Conservation (phyloP, 1,140 invertebrate species). For the Listronotus bonariensis region DNA sequence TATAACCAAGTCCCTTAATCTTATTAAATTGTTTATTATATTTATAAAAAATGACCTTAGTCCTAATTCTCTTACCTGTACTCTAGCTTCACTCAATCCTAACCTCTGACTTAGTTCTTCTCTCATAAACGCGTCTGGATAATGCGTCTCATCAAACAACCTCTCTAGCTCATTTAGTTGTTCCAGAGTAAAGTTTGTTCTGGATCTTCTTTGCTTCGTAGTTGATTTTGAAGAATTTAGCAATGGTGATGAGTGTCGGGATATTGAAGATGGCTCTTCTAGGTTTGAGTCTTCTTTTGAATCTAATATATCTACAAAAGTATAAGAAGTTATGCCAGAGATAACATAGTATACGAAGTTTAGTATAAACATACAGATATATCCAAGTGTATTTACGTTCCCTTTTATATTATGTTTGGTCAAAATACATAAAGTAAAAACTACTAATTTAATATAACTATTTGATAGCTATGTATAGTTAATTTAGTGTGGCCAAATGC, state of each 20-base stretch:
- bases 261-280: conserved; percentile 39
- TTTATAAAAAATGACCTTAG: too few species aligned
- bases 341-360: neutral
- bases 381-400: too few species aligned
- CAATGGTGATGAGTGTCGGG: conserved; percentile 31
- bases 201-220: conserved; percentile 81
- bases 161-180: conserved; percentile 88
- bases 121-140: conserved; percentile 93
- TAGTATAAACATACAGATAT: too few species aligned
- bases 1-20: too few species aligned
- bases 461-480: too few species aligned
- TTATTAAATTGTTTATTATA: too few species aligned
- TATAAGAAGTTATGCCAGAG: neutral
- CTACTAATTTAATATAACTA: too few species aligned
- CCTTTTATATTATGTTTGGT: too few species aligned
- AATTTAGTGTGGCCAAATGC: too few species aligned
- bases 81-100: conserved; percentile 89
- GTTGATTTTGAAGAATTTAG: conserved; percentile 48
- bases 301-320: conserved; percentile 26
- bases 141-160: conserved; percentile 92
- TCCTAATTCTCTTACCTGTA: conserved; percentile 74
- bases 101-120: conserved; percentile 92
- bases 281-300: conserved; percentile 36
- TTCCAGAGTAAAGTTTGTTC: conserved; percentile 89
- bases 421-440: too few species aligned